Percentiles rank a stretch among this genome's conserved stretches.
phyloP scores from a whole-genome alignment of 2,888 invertebrate species.

The Marronus borbonicus region DNA sequence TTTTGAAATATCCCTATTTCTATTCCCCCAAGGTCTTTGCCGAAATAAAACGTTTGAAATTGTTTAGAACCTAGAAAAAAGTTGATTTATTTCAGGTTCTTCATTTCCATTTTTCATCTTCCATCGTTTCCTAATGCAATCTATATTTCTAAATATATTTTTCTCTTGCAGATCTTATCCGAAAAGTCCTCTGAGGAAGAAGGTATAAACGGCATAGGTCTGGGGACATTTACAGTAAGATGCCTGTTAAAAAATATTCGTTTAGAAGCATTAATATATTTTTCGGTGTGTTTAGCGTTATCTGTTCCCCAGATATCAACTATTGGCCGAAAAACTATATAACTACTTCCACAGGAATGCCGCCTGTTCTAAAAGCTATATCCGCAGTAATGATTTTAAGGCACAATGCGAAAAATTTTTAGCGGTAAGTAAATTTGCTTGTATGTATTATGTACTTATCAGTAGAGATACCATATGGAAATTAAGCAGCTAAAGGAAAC shows the following conservation, averaged over 20 bases:
- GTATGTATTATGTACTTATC: too few relatives aligned
- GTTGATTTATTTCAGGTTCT: too few relatives aligned
- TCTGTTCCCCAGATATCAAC: constrained; percentile 84
- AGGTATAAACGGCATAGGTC: constrained; percentile 81
- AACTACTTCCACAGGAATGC: constrained; percentile 75
- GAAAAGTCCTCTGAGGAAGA: constrained; percentile 81
- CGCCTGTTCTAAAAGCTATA: constrained; percentile 76
- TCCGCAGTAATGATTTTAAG: constrained; percentile 78
- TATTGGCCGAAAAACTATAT: constrained; percentile 81
- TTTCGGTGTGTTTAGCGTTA: constrained; percentile 74
- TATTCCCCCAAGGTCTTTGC: too few relatives aligned
- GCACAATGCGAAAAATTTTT: constrained; percentile 81
- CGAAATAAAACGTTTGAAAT: too few relatives aligned
- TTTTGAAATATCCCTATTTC: too few relatives aligned
- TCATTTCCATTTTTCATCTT: too few relatives aligned
- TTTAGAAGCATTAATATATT: constrained; percentile 51
- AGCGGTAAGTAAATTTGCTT: constrained; percentile 64
- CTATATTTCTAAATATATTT: constrained; percentile 23
- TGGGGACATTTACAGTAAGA: constrained; percentile 77
- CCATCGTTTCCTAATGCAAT: background rate
- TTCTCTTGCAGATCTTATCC: constrained; percentile 76
- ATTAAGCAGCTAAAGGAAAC: too few relatives aligned
- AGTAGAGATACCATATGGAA: too few relatives aligned
- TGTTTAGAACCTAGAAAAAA: too few relatives aligned
- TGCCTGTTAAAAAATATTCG: constrained; percentile 52